These are phyloP conservation scores for Cygnus olor DNA, from an alignment of 2,797 vertebrate species.

Conservation along the genomic window DNA sequence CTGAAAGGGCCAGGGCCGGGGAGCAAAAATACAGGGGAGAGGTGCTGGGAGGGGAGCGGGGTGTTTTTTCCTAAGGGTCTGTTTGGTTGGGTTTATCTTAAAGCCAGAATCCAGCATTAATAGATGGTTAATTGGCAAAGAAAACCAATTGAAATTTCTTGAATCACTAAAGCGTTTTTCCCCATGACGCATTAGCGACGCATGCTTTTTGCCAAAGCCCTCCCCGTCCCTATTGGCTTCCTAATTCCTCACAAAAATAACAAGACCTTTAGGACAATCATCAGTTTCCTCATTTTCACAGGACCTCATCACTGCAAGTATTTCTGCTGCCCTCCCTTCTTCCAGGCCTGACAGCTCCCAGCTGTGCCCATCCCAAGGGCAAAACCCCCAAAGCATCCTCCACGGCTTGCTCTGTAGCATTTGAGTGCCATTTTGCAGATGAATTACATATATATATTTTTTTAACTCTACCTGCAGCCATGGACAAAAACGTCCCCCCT, in stretches of 20 bases:
- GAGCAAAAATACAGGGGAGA: accelerated
- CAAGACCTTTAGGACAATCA: not conserved
- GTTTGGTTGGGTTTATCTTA: not conserved
- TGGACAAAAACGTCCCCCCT: not conserved
- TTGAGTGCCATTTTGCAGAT: not conserved
- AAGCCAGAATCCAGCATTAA: not conserved
- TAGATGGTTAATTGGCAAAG: not conserved
- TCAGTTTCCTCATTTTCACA: accelerated
- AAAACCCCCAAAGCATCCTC: not conserved
- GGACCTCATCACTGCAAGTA: accelerated
- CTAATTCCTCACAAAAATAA: not conserved
- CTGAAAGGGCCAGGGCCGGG: no score
- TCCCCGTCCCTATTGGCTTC: not conserved
- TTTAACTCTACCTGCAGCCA: no score
- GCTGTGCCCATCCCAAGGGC: not conserved
- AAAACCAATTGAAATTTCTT: not conserved
- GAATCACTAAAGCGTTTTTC: accelerated
- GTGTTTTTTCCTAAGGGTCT: not conserved
- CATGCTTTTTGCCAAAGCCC: not conserved
- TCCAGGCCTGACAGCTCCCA: accelerated
- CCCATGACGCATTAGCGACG: accelerated
- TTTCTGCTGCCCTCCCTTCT: not conserved
- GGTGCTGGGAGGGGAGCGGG: accelerated
- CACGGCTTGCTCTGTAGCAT: accelerated
- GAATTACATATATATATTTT: not conserved